phyloP scores from a whole-genome alignment of 2,113 vertebrate genomes.

The Rhinopithecus roxellana region DNA sequence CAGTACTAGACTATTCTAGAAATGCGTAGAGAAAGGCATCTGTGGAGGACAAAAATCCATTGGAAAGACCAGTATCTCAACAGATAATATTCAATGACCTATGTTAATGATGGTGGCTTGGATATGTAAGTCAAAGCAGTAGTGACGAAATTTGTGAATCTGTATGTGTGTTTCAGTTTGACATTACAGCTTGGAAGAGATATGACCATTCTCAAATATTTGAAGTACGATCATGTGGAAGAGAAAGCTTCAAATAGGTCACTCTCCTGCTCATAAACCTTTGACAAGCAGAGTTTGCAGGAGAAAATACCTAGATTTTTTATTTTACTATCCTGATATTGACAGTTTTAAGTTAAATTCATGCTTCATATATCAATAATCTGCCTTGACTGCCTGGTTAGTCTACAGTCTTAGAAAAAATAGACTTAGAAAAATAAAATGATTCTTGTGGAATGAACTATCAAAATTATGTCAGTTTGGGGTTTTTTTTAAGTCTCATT shows the following conservation, averaged over 20 bases:
- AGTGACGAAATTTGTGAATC: not conserved
- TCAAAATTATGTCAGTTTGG: not conserved
- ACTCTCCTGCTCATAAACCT: not conserved
- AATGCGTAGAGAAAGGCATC: not conserved
- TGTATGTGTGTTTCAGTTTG: not conserved
- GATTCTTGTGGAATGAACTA: not conserved
- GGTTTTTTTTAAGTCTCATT: conserved; percentile 40
- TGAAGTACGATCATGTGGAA: not conserved
- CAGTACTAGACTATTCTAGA: not conserved
- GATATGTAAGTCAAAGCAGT: not conserved
- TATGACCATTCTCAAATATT: not conserved
- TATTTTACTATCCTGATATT: not conserved
- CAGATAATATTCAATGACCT: not conserved
- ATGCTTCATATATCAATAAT: not conserved
- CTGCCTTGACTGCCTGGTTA: not conserved
- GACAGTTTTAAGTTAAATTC: not conserved
- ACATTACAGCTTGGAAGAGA: not conserved
- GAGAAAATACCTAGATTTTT: not conserved
- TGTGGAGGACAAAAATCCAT: not conserved
- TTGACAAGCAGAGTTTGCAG: not conserved
- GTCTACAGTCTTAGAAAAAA: not conserved
- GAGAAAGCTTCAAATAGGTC: not conserved
- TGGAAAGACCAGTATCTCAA: not conserved
- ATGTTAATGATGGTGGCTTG: not conserved
- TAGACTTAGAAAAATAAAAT: not conserved